These are phyloP conservation scores for Petaurus breviceps DNA, from an alignment of 2,113 vertebrate species.

Conservation along the genomic window DNA sequence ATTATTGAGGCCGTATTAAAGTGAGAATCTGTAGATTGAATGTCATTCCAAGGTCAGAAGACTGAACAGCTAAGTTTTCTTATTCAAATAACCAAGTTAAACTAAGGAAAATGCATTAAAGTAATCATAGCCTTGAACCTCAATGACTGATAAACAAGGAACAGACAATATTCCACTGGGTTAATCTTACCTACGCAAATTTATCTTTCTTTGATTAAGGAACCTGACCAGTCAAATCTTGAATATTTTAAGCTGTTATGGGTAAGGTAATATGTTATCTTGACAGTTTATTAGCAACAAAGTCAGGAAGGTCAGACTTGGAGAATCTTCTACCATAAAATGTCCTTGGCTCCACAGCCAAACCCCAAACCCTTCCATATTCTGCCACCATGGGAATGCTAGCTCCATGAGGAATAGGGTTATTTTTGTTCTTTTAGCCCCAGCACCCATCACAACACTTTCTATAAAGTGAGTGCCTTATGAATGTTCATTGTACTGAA, in stretches of 20 bases:
- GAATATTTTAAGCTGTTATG: conserved; percentile 79
- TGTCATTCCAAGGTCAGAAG: conserved; percentile 79
- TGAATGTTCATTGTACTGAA: background rate
- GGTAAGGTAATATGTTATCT: conserved; percentile 79
- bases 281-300: conserved; percentile 82
- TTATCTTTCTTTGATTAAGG: conserved; percentile 78
- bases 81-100: conserved; percentile 68
- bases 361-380: conserved; percentile 74
- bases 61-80: conserved; percentile 72
- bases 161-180: conserved; percentile 71
- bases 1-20: conserved; percentile 80
- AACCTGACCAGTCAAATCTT: conserved; percentile 77
- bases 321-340: conserved; percentile 76
- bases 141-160: conserved; percentile 73
- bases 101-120: conserved; percentile 60
- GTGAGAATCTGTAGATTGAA: conserved; percentile 70
- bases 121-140: conserved; percentile 69
- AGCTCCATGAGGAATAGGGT: background rate
- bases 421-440: background rate
- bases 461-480: background rate
- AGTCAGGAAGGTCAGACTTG: conserved; percentile 79
- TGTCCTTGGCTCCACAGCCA: conserved; percentile 68
- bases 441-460: background rate
- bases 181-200: conserved; percentile 75
- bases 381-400: background rate